Base-by-base conservation (phyloP, 2,797 vertebrate genomes). In the Phaenicophaeus curvirostris region DNA sequence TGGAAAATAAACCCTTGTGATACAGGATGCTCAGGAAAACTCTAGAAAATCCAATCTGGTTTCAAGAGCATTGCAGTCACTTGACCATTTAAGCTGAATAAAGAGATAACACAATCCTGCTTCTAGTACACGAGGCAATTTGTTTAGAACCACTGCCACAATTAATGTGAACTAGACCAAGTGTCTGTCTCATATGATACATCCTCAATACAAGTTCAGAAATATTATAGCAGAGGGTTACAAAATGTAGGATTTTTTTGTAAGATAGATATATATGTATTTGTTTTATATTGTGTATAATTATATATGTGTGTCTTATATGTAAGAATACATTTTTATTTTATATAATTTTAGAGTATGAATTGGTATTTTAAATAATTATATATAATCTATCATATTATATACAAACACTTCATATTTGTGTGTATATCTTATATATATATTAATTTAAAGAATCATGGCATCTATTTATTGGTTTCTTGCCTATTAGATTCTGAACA, bases 231-330 rank as follows among this genome's bases (percentile, higher is more conserved):
- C 19, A 39, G 8, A 4, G 4, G 1, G 0, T 27, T 85, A 48
- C 74, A 61, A 20, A 66, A 42, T 2, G 1, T 4, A 24, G 7
- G 8, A 4, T 2, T 41, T 62, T 85, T 27, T 31, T 0, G 1
- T 33, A 14, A 33, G 4, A 11, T 31, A 11, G 8, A 1, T 33
- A 3, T 11, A 20, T 7, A 15, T 31, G 28, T 50, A n/a, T n/a
- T n/a, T n/a, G n/a, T 72, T 86, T 8, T n/a, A n/a, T n/a, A n/a
- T n/a, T n/a, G 7, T 73, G 25, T 23, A 19, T 20, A 30, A 41
- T 58, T 13, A 10, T 59, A 16, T n/a, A n/a, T n/a, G n/a, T n/a
- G n/a, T n/a, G n/a, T n/a, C n/a, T n/a, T n/a, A n/a, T n/a, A n/a
- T n/a, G n/a, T n/a, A n/a, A n/a, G n/a, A n/a, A n/a, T n/a, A n/a